phyloP scores from a whole-genome alignment of 2,888 invertebrate genomes.

The Dromius quadrimaculatus region DNA sequence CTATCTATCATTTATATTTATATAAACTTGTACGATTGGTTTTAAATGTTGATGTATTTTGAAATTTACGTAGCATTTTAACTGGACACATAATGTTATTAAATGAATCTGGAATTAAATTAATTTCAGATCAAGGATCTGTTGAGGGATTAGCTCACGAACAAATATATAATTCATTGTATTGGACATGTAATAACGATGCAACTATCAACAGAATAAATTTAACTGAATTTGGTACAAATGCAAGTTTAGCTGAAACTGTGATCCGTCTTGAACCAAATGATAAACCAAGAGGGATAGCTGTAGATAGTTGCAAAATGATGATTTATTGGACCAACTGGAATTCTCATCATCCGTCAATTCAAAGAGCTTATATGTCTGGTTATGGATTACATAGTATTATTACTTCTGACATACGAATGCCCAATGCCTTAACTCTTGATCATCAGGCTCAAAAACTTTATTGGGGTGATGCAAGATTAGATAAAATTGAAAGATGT shows the following conservation, averaged over 20 bases:
- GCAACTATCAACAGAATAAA: slow-evolving; percentile 77
- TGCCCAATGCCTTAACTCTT: slow-evolving; percentile 87
- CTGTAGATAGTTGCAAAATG: slow-evolving; percentile 83
- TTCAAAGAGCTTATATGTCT: slow-evolving; percentile 77
- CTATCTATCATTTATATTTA: too few species aligned
- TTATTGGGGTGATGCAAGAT: slow-evolving; percentile 88
- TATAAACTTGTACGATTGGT: too few species aligned
- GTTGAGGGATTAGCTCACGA: slow-evolving; percentile 91
- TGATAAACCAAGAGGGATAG: slow-evolving; percentile 88
- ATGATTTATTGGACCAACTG: slow-evolving; percentile 91
- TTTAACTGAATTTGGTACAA: slow-evolving; percentile 66
- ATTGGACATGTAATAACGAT: slow-evolving; percentile 89
- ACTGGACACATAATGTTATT: not conserved
- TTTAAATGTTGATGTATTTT: not conserved
- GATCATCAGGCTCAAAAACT: slow-evolving; percentile 81
- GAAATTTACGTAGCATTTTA: slow-evolving; percentile 43
- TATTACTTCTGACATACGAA: slow-evolving; percentile 82
- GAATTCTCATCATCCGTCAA: slow-evolving; percentile 83
- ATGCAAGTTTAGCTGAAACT: slow-evolving; percentile 66
- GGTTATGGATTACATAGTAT: slow-evolving; percentile 79
- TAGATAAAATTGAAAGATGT: slow-evolving; percentile 86
- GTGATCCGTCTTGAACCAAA: slow-evolving; percentile 76
- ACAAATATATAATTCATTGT: slow-evolving; percentile 75
- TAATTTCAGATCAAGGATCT: slow-evolving; percentile 78
- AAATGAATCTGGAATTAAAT: slow-evolving; percentile 18